Evolutionary conservation across 2,888 invertebrate genomes (phyloP).

Genomic region (Rotaria magnacalcarata): DNA sequence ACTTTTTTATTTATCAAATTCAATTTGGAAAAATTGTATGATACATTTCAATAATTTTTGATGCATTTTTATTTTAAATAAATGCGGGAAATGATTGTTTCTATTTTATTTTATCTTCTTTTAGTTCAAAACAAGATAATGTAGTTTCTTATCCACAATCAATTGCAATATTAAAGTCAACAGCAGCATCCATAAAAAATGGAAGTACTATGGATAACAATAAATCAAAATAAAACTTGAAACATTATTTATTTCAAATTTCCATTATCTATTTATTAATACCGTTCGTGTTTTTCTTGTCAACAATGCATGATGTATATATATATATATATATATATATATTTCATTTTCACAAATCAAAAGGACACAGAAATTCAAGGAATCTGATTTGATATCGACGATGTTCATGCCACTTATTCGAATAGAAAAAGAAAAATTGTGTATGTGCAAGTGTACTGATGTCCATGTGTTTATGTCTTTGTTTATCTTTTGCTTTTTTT

Average conservation of each 20-base stretch:
- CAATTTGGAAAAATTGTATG: too few species aligned
- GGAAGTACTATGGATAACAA: background rate
- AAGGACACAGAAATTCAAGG: background rate
- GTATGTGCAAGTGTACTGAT: background rate
- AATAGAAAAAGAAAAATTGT: background rate
- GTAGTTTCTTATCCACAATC: background rate
- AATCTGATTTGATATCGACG: background rate
- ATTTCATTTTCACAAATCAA: background rate
- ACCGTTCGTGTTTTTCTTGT: conserved; percentile 15
- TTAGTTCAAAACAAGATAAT: background rate
- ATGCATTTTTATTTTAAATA: too few species aligned
- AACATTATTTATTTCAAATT: conserved; percentile 1
- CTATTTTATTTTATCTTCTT: background rate
- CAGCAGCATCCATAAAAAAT: background rate
- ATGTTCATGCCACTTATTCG: background rate
- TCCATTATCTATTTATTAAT: background rate
- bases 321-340: background rate
- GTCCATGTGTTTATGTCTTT: background rate
- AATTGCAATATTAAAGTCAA: background rate
- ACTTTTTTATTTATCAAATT: background rate
- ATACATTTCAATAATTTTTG: too few species aligned
- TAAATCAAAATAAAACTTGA: background rate
- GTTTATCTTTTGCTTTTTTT: background rate
- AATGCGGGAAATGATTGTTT: background rate
- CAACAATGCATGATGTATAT: background rate